Evolutionary conservation across 2,888 invertebrate genomes (phyloP).

Genomic region (Labia minor): DNA sequence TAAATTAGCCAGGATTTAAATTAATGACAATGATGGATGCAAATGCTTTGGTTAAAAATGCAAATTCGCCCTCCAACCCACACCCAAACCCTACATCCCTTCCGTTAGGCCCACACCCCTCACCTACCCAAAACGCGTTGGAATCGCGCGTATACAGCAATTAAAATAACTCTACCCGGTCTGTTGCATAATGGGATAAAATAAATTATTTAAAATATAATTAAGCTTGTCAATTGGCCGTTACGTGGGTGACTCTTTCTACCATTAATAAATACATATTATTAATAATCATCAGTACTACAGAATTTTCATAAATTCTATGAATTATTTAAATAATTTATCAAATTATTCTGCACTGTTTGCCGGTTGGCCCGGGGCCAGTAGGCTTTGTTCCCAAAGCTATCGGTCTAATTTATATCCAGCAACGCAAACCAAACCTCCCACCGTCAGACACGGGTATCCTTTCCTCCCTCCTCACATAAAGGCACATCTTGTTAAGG

Average conservation of each 20-base stretch:
- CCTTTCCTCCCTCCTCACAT: too few species aligned
- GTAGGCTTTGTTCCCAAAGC: conserved; percentile 3
- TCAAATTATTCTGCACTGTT: neutral
- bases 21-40: conserved; percentile 13
- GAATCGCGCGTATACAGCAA: conserved; percentile 13
- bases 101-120: too few species aligned
- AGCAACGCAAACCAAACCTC: neutral
- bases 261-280: conserved; percentile 13
- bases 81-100: too few species aligned
- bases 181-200: conserved; percentile 13
- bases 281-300: neutral
- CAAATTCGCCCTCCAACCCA: conserved; percentile 2
- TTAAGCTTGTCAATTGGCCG: conserved; percentile 2
- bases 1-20: conserved; percentile 13
- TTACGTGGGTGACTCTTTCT: neutral
- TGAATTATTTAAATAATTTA: conserved; percentile 13
- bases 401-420: neutral
- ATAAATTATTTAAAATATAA: conserved; percentile 13
- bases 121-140: neutral
- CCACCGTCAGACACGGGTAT: too few species aligned
- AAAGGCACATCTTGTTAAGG: too few species aligned
- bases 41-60: conserved; percentile 13
- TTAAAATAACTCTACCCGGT: conserved; percentile 7
- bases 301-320: neutral
- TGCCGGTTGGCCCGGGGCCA: neutral